Percentiles rank a stretch among this genome's conserved stretches.
These are phyloP conservation scores for Brienomyrus brachyistius DNA, from an alignment of 2,113 vertebrate genomes.

Conservation along the genomic window DNA sequence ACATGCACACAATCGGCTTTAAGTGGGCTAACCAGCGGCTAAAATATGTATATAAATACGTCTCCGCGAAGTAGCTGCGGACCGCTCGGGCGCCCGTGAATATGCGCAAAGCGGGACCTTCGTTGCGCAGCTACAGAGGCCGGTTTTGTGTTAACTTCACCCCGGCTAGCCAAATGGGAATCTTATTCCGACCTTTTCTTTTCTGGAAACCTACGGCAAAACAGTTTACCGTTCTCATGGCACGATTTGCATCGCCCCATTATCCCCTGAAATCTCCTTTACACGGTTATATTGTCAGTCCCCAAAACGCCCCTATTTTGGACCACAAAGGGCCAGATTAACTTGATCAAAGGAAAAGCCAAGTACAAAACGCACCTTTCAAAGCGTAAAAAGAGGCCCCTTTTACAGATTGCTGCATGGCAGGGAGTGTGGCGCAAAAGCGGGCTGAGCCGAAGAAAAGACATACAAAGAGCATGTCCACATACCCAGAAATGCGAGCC, in stretches of 20 bases:
- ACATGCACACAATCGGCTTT: constrained; percentile 48
- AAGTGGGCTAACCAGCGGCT: constrained; percentile 51
- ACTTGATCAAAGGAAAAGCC: constrained; percentile 53
- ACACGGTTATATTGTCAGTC: constrained; percentile 55
- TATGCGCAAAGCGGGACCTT: constrained; percentile 54
- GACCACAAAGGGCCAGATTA: constrained; percentile 52
- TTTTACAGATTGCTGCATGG: constrained; percentile 57
- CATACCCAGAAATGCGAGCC: constrained; percentile 22
- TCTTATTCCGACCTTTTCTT: constrained; percentile 39
- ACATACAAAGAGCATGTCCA: constrained; percentile 49
- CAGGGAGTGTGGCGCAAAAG: constrained; percentile 68
- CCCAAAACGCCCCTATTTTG: constrained; percentile 47
- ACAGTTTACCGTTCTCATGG: constrained; percentile 50
- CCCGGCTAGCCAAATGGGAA: constrained; percentile 35
- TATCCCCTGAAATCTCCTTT: constrained; percentile 58
- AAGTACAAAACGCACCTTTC: constrained; percentile 57
- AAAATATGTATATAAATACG: constrained; percentile 24
- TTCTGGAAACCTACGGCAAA: constrained; percentile 40
- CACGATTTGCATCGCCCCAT: constrained; percentile 58
- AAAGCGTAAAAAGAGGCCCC: constrained; percentile 50
- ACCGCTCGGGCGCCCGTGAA: constrained; percentile 54
- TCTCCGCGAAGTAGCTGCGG: constrained; percentile 42
- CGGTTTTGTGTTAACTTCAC: constrained; percentile 50
- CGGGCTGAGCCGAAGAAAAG: constrained; percentile 57
- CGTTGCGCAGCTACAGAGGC: constrained; percentile 59